Conservation (phyloP, 2,888 invertebrate genomes). For the Corbicula japonica region DNA sequence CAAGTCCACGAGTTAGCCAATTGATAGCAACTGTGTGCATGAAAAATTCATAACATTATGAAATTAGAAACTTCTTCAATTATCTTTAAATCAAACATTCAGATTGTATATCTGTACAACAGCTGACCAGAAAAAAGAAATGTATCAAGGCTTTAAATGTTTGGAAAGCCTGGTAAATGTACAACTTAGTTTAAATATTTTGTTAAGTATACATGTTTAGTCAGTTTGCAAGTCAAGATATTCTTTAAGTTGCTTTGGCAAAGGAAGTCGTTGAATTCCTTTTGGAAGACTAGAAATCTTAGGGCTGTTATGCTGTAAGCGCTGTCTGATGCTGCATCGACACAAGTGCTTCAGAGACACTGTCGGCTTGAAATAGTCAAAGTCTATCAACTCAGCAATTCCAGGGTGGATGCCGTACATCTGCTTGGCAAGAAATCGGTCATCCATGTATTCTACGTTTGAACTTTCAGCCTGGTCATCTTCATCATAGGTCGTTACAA, state of each 20-base stretch:
- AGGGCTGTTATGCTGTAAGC: slow-evolving; percentile 17
- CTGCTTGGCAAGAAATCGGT: slow-evolving; percentile 34
- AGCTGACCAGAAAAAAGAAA: too few species aligned
- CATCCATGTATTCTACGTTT: slow-evolving; percentile 4
- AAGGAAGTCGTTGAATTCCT: slow-evolving; percentile 56
- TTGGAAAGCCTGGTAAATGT: too few species aligned
- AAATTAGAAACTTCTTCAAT: too few species aligned
- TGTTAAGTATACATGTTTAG: slow-evolving; percentile 18
- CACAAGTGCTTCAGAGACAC: slow-evolving; percentile 65
- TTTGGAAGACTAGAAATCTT: slow-evolving; percentile 52
- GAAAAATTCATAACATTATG: too few species aligned
- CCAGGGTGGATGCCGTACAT: slow-evolving; percentile 63
- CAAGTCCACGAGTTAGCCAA: too few species aligned
- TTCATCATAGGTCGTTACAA: slow-evolving; percentile 41
- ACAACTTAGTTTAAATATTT: too few species aligned
- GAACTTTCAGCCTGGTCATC: slow-evolving; percentile 20
- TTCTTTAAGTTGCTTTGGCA: slow-evolving; percentile 61
- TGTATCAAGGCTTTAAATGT: too few species aligned
- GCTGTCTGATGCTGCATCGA: slow-evolving; percentile 57
- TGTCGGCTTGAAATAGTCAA: slow-evolving; percentile 50
- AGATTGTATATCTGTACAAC: too few species aligned
- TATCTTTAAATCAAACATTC: too few species aligned
- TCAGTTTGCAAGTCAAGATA: slow-evolving; percentile 67
- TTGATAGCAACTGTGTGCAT: too few species aligned
- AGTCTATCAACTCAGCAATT: slow-evolving; percentile 54